phyloP scores from a whole-genome alignment of 2,888 invertebrate species.

The Smittia sp. region DNA sequence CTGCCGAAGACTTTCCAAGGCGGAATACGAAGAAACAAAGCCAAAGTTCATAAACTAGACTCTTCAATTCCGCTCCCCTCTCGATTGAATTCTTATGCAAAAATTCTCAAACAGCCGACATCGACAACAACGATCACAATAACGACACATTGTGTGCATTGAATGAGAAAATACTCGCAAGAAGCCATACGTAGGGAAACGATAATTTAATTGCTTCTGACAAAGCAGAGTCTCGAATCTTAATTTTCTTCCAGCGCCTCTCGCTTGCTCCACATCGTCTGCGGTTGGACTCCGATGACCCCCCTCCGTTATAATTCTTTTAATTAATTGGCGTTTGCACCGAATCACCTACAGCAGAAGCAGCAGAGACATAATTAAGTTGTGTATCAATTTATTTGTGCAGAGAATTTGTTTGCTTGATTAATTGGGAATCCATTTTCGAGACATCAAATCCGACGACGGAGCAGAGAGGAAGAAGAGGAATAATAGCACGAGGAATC shows the following conservation, averaged over 20 bases:
- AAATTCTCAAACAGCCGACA: background rate
- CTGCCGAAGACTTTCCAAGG: background rate
- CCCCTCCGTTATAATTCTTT: slow-evolving; percentile 17
- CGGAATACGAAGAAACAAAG: background rate
- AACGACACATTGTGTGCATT: slow-evolving; percentile 20
- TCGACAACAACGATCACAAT: background rate
- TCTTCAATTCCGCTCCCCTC: background rate
- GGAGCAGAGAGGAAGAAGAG: background rate
- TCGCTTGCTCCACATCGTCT: background rate
- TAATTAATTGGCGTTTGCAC: slow-evolving; percentile 39
- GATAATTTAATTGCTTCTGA: slow-evolving; percentile 39
- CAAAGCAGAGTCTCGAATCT: slow-evolving; percentile 35
- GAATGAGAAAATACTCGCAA: background rate
- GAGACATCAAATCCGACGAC: slow-evolving; percentile 3
- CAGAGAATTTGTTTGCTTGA: slow-evolving; percentile 8
- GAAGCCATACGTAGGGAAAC: slow-evolving; percentile 26
- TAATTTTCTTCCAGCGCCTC: slow-evolving; percentile 27
- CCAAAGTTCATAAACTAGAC: slow-evolving; percentile 40
- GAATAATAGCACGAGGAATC: background rate
- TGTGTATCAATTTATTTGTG: slow-evolving; percentile 29
- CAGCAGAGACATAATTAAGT: slow-evolving; percentile 37
- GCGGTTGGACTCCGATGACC: background rate
- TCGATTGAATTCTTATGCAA: slow-evolving; percentile 6
- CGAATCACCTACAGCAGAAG: slow-evolving; percentile 21
- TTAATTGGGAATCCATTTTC: slow-evolving; percentile 23